phyloP scores from a whole-genome alignment of 2,888 invertebrate genomes.

The Clunio marinus region DNA sequence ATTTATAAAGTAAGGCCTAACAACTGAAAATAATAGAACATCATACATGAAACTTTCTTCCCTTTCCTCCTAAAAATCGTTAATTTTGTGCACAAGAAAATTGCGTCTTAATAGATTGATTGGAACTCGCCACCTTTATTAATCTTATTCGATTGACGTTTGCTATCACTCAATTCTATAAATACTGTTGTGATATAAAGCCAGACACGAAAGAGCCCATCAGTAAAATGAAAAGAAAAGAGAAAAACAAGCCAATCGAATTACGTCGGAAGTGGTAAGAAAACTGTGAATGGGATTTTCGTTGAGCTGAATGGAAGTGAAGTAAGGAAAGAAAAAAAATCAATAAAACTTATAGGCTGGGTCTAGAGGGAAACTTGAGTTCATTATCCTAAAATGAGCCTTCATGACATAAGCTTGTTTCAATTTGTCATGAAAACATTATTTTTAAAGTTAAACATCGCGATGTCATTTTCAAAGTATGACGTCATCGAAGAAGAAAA shows the following conservation, averaged over 20 bases:
- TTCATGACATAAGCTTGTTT: too few relatives aligned
- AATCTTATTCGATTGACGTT: background rate
- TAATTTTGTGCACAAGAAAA: too few relatives aligned
- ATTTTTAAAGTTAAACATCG: too few relatives aligned
- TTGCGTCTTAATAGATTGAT: too few relatives aligned
- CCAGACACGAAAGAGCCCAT: too few relatives aligned
- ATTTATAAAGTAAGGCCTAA: slow-evolving; percentile 15
- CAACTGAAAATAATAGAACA: background rate
- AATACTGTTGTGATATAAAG: too few relatives aligned
- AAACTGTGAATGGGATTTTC: background rate
- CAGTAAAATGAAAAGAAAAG: background rate
- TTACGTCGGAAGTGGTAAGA: slow-evolving; percentile 2
- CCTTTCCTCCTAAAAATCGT: too few relatives aligned
- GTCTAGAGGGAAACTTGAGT: background rate
- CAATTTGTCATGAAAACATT: too few relatives aligned
- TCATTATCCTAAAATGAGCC: background rate
- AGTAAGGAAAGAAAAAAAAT: background rate
- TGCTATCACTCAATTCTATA: background rate
- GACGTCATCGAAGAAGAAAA: too few relatives aligned
- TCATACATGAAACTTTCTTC: too few relatives aligned
- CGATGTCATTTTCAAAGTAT: too few relatives aligned
- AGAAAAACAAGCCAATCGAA: background rate
- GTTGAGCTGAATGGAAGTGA: background rate
- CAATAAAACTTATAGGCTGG: background rate
- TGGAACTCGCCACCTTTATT: background rate